Evolutionary conservation across 2,888 invertebrate genomes (phyloP).

Genomic region (Rhimphoctona megacephalus): DNA sequence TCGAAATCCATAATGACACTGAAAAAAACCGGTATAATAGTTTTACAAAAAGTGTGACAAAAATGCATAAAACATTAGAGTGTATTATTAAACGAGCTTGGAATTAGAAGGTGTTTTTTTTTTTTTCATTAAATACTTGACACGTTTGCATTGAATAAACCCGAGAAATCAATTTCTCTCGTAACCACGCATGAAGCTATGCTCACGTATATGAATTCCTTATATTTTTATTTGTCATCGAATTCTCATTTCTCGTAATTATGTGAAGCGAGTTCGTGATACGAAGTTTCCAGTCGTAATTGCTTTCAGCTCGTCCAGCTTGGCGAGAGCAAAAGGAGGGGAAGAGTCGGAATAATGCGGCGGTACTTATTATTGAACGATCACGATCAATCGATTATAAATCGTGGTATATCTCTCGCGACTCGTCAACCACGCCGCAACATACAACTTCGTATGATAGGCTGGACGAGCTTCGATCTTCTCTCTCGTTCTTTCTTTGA

Average conservation of each 20-base stretch:
- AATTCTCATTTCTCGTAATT: conserved; percentile 56
- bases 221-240: conserved; percentile 19
- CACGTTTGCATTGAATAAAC: neutral
- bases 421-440: conserved; percentile 41
- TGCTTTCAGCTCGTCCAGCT: conserved; percentile 23
- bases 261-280: conserved; percentile 33
- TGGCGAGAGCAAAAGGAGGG: neutral
- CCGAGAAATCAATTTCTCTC: conserved; percentile 24
- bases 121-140: conserved; percentile 1
- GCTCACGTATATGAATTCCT: neutral
- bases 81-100: neutral
- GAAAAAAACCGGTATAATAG: neutral
- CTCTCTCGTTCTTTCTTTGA: conserved; percentile 43
- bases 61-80: conserved; percentile 3
- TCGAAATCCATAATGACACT: neutral
- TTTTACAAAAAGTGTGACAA: neutral
- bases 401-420: conserved; percentile 43
- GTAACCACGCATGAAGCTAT: neutral
- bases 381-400: conserved; percentile 65
- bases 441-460: neutral
- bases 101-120: neutral
- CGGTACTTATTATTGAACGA: conserved; percentile 58
- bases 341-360: conserved; percentile 18
- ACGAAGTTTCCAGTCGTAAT: conserved; percentile 25
- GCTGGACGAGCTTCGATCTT: conserved; percentile 6